Conservation (phyloP, 2,888 invertebrate species). For the Perizoma affinitatum region DNA sequence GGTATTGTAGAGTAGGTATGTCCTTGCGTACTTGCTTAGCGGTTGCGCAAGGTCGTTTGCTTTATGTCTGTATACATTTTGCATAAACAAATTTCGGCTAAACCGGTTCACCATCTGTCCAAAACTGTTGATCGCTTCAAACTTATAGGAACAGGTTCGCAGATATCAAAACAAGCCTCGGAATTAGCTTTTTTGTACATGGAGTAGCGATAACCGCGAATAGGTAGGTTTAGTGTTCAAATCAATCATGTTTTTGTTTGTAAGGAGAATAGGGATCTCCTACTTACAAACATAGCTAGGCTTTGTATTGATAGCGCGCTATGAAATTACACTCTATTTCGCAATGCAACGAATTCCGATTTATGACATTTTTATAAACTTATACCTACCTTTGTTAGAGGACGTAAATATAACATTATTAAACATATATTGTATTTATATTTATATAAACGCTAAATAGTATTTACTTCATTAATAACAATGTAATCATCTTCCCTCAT, state of each 20-base stretch:
- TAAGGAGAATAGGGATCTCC: slow-evolving; percentile 63
- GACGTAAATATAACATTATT: too few relatives aligned
- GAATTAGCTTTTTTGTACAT: slow-evolving; percentile 9
- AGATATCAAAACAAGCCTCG: slow-evolving; percentile 26
- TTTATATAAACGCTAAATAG: too few relatives aligned
- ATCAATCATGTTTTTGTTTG: slow-evolving; percentile 45
- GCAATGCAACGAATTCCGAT: slow-evolving; percentile 63
- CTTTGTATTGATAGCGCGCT: slow-evolving; percentile 47
- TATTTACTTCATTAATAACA: too few relatives aligned
- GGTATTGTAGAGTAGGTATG: slow-evolving; percentile 9
- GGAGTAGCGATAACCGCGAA: slow-evolving; percentile 17
- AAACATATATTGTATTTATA: too few relatives aligned
- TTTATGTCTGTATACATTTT: slow-evolving; percentile 32
- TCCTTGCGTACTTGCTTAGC: slow-evolving; percentile 25
- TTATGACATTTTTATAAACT: slow-evolving; percentile 47
- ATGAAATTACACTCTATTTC: slow-evolving; percentile 62
- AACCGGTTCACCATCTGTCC: slow-evolving; percentile 36
- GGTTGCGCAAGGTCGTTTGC: slow-evolving; percentile 35
- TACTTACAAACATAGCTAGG: slow-evolving; percentile 52
- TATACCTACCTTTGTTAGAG: too few relatives aligned
- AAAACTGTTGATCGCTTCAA: slow-evolving; percentile 25
- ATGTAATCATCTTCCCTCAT: too few relatives aligned
- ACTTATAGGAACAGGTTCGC: slow-evolving; percentile 27
- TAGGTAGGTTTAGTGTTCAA: slow-evolving; percentile 38
- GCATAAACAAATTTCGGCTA: slow-evolving; percentile 34